These are phyloP conservation scores for Ptilodon capucinus DNA, from an alignment of 2,888 invertebrate species.

Conservation along the genomic window DNA sequence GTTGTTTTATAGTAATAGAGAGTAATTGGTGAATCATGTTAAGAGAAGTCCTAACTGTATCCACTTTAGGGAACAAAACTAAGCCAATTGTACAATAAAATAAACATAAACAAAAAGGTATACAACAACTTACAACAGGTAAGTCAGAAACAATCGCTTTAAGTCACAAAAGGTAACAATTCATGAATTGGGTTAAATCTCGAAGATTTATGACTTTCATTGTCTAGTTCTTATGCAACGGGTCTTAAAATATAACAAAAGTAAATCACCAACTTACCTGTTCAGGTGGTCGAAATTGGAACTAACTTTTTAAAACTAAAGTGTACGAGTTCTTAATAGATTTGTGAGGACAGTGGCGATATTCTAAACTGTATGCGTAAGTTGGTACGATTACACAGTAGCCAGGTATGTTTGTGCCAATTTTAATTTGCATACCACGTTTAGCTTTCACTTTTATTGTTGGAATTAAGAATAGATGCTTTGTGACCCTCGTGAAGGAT, in stretches of 20 bases:
- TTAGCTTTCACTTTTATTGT: conserved; percentile 75
- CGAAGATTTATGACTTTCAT: conserved; percentile 61
- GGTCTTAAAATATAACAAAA: conserved; percentile 27
- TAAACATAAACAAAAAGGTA: conserved; percentile 11
- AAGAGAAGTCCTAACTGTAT: neutral
- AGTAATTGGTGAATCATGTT: too few relatives aligned
- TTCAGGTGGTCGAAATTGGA: too few relatives aligned
- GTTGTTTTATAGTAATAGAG: too few relatives aligned
- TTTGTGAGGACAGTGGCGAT: too few relatives aligned
- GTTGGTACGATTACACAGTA: too few relatives aligned
- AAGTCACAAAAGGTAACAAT: conserved; percentile 32
- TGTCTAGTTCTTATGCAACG: conserved; percentile 61
- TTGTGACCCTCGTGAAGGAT: conserved; percentile 38
- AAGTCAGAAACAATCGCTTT: conserved; percentile 46
- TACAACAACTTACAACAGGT: too few relatives aligned
- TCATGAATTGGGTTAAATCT: conserved; percentile 54
- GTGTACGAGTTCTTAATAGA: too few relatives aligned
- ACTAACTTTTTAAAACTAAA: too few relatives aligned
- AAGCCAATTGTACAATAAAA: conserved; percentile 5
- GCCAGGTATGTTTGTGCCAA: conserved; percentile 58
- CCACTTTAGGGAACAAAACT: neutral
- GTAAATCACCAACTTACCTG: too few relatives aligned
- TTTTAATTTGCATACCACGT: conserved; percentile 64
- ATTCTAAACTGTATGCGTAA: too few relatives aligned
- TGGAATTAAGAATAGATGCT: conserved; percentile 40